phyloP scores from a whole-genome alignment of 2,797 vertebrate genomes.

The Nyctibius grandis region DNA sequence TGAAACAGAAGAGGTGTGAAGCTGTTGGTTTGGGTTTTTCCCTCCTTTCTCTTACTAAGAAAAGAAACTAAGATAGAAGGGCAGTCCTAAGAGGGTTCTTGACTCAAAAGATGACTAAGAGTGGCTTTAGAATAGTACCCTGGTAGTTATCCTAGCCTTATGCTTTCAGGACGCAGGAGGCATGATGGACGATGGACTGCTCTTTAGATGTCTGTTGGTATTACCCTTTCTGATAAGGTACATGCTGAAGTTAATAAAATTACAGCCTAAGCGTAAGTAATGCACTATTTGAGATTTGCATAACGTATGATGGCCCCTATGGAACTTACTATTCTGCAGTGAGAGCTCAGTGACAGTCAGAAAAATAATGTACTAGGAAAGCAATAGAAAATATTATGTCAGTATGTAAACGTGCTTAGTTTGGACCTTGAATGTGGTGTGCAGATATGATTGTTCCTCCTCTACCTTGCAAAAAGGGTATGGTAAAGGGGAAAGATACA shows the following conservation, averaged over 20 bases:
- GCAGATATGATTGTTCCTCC: background rate
- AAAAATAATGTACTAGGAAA: background rate
- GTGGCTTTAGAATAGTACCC: background rate
- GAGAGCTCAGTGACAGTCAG: background rate
- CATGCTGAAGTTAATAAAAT: background rate
- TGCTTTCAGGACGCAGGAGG: background rate
- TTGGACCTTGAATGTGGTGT: background rate
- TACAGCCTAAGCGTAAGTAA: background rate
- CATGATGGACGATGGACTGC: background rate
- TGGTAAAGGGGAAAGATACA: background rate
- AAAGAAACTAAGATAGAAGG: background rate
- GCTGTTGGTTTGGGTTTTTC: background rate
- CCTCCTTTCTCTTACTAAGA: background rate
- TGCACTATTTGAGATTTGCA: background rate
- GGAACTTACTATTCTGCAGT: background rate
- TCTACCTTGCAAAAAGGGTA: background rate
- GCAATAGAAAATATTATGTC: background rate
- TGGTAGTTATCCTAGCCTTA: background rate
- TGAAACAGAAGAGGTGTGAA: background rate
- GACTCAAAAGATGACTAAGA: background rate
- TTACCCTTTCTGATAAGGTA: background rate
- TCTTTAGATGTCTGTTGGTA: background rate
- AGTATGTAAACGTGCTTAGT: accelerated
- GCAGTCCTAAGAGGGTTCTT: background rate
- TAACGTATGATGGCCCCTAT: background rate